Evolutionary conservation across 30 jellyfish, hydroid and myxozoan genomes (phyloP).

Genomic region (Hydra vulgaris): DNA sequence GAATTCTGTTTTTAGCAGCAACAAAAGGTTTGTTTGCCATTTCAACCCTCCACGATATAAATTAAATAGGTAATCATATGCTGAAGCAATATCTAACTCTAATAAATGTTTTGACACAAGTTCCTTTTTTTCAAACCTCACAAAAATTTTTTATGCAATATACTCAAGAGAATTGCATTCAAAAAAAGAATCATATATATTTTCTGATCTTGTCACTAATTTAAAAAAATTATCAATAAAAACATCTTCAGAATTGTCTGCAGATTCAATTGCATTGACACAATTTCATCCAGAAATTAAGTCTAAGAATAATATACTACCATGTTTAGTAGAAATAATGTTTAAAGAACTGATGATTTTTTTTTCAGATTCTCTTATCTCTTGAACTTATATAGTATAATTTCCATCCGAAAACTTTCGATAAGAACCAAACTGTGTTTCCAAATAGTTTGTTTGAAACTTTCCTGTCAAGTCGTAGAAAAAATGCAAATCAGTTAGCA

Average conservation of each 20-base stretch:
- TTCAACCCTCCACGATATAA: background rate
- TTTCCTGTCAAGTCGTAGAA: too few species aligned
- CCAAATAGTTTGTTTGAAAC: too few species aligned
- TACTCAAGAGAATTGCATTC: background rate
- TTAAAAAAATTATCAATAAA: background rate
- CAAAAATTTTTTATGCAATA: background rate
- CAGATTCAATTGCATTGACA: background rate
- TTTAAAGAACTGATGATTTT: too few species aligned
- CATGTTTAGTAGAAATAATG: background rate
- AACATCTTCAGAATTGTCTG: background rate
- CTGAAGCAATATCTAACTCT: background rate
- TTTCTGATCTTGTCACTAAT: background rate
- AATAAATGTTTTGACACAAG: background rate
- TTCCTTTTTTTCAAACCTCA: background rate
- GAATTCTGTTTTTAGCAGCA: background rate
- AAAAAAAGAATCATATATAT: background rate
- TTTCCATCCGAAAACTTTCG: too few species aligned
- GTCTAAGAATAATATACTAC: background rate
- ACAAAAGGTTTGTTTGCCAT: background rate
- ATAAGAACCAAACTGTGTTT: background rate
- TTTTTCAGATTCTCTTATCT: too few species aligned
- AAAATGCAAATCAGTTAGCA: too few species aligned
- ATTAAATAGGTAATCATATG: background rate
- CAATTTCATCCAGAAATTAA: background rate
- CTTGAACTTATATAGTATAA: too few species aligned